Conservation (phyloP, 2,888 invertebrate species). For the Acleris holmiana region DNA sequence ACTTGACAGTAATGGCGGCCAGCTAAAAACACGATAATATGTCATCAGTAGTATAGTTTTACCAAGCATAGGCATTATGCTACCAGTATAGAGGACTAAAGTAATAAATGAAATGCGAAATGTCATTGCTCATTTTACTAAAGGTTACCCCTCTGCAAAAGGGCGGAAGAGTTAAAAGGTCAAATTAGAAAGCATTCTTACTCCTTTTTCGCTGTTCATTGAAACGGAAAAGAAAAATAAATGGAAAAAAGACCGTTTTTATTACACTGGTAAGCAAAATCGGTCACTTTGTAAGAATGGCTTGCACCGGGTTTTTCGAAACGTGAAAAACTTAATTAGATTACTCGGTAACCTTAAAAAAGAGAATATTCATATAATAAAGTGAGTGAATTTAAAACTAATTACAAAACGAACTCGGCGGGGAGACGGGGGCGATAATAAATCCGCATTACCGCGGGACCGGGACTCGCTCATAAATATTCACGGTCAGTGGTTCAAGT, state of each 20-base stretch:
- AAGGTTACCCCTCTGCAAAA: not conserved
- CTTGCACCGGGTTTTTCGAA: too few relatives aligned
- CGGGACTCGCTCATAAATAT: conserved; percentile 66
- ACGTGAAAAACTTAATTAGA: conserved; percentile 10
- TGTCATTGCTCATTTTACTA: too few relatives aligned
- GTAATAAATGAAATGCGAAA: too few relatives aligned
- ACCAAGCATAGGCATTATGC: too few relatives aligned
- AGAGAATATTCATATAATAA: conserved; percentile 39
- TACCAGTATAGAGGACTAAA: too few relatives aligned
- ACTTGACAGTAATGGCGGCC: too few relatives aligned
- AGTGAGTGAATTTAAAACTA: conserved; percentile 49
- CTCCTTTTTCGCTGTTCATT: conserved; percentile 1
- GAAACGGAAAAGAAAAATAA: conserved; percentile 2
- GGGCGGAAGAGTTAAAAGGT: conserved; percentile 26
- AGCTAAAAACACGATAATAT: too few relatives aligned
- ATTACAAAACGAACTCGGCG: conserved; percentile 47
- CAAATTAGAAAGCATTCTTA: conserved; percentile 25
- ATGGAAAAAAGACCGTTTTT: not conserved
- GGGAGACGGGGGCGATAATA: conserved; percentile 57
- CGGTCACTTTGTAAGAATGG: too few relatives aligned
- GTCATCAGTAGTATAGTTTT: too few relatives aligned
- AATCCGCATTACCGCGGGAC: conserved; percentile 51
- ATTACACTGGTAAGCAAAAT: too few relatives aligned
- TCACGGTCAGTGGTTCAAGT: conserved; percentile 50
- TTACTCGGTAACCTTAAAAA: conserved; percentile 27